Evolutionary conservation across 1,140 invertebrate genomes (phyloP), one percentile per base, ranked within the genome.

Genomic region (Pachyrhynchus sulphureomaculatus): DNA sequence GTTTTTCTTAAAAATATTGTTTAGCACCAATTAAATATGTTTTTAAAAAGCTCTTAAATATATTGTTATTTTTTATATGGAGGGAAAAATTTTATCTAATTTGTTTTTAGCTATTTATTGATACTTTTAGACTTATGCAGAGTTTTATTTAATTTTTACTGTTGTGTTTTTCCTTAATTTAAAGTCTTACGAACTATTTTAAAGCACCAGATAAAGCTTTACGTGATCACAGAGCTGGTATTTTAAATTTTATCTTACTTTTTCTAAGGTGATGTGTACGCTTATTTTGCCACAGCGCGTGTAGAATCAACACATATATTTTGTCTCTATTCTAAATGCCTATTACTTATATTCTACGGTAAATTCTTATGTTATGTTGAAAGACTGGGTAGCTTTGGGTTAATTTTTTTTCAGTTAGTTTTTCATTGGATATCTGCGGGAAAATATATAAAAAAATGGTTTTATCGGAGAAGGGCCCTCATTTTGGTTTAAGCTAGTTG

Each of bases 201-300:
- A 8, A 47, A 53, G 49, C 49, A 53, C 49, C 49, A 53, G 17
- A 36, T 21, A 36, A 61, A 61, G 58, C 58, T 61, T 61, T 8
- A 6, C 21, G 49, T 61, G 58, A 61, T 61, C 58, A 61, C 58
- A 61, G 58, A 61, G 58, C 58, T 24, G 58, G 37, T 61, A 20
- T 21, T 45, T 47, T 56, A 23, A 48, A 12, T 26, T 48, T 29
- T 9, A 29, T 48, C 6, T 48, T 4, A 26, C 8, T 29, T 48
- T 17, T 29, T 15, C 39, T 21, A 12, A 36, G 23, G 45, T 48
- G 45, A 26, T 29, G 23, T 48, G 23, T 48, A 48, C 32, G 24
- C 32, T 12, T 45, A 45, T n/a, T 45, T 45, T 45, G 42, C 42
- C 42, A 20, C 8, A 15, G 21, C 5, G 39, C 17, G 42, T 45